A percentile compares a stretch with the other conserved stretches of the same genome.
Evolutionary conservation across 2,888 invertebrate genomes (phyloP).

Genomic region (Drosophila quasianomalipes): DNA sequence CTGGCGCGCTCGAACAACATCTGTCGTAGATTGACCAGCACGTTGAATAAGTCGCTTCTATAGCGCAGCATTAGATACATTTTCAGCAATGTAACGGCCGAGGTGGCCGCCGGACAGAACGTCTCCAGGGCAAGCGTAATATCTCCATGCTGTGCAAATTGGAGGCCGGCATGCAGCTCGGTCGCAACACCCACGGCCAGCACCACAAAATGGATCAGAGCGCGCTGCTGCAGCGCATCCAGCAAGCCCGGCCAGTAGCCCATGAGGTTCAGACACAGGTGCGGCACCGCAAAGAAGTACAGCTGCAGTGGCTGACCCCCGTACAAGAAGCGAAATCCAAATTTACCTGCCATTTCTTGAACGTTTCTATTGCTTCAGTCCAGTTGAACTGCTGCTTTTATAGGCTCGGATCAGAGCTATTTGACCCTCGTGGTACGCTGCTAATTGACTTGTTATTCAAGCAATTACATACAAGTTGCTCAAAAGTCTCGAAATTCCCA

Average conservation of each 20-base stretch:
- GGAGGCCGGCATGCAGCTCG: slow-evolving; percentile 72
- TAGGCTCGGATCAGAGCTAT: not conserved
- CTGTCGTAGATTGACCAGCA: slow-evolving; percentile 43
- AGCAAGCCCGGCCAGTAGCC: slow-evolving; percentile 70
- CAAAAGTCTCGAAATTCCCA: slow-evolving; percentile 42
- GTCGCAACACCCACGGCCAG: slow-evolving; percentile 71
- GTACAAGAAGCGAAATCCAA: slow-evolving; percentile 57
- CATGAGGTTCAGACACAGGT: slow-evolving; percentile 61
- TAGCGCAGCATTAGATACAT: slow-evolving; percentile 70
- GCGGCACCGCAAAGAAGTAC: slow-evolving; percentile 74
- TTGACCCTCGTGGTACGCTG: not conserved
- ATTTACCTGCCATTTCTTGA: slow-evolving; percentile 16
- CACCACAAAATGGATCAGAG: slow-evolving; percentile 59
- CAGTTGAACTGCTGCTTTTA: not conserved
- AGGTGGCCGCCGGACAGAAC: slow-evolving; percentile 77
- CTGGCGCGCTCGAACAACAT: slow-evolving; percentile 43
- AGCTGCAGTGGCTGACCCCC: slow-evolving; percentile 47
- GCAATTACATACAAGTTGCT: slow-evolving; percentile 5
- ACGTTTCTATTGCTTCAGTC: not conserved
- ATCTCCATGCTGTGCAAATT: slow-evolving; percentile 24
- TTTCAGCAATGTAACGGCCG: slow-evolving; percentile 77
- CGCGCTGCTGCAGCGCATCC: slow-evolving; percentile 7
- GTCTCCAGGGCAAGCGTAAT: slow-evolving; percentile 71
- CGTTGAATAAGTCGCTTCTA: slow-evolving; percentile 59
- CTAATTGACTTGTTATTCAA: slow-evolving; percentile 66